Conservation (phyloP, 2,888 invertebrate genomes). For the Eupithecia subfuscata region DNA sequence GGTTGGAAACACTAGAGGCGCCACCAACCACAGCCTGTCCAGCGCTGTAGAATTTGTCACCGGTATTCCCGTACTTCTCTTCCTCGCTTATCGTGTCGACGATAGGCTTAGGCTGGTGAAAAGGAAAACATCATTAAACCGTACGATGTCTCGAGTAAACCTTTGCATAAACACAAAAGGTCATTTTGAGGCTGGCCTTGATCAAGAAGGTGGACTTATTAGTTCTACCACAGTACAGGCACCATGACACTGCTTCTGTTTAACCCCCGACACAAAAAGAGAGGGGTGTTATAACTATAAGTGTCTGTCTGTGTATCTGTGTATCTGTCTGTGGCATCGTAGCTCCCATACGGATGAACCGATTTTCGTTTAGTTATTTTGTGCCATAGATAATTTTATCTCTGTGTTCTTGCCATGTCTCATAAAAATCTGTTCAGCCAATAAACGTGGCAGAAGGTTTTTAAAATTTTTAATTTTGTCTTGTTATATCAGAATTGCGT, state of each 20-base stretch:
- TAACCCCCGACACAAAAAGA: neutral
- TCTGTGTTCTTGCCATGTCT: too few species aligned
- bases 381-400: too few species aligned
- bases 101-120: constrained; percentile 86
- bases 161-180: neutral
- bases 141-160: neutral
- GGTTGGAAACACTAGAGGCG: constrained; percentile 87
- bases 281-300: too few species aligned
- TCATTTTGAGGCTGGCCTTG: neutral
- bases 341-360: too few species aligned
- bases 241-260: neutral
- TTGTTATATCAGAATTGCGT: neutral
- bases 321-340: too few species aligned
- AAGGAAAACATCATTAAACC: constrained; percentile 17
- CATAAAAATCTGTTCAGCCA: too few species aligned
- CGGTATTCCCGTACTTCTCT: constrained; percentile 91
- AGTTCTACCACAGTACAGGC: neutral
- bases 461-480: neutral
- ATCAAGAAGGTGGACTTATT: neutral
- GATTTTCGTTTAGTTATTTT: too few species aligned
- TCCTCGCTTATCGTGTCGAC: constrained; percentile 89
- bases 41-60: constrained; percentile 86
- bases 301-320: too few species aligned
- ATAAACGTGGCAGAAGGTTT: too few species aligned
- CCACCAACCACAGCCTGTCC: constrained; percentile 87